Percentiles rank a stretch among this genome's conserved stretches.
phyloP scores from a whole-genome alignment of 1,140 invertebrate species.

The Neodiprion pinetum region DNA sequence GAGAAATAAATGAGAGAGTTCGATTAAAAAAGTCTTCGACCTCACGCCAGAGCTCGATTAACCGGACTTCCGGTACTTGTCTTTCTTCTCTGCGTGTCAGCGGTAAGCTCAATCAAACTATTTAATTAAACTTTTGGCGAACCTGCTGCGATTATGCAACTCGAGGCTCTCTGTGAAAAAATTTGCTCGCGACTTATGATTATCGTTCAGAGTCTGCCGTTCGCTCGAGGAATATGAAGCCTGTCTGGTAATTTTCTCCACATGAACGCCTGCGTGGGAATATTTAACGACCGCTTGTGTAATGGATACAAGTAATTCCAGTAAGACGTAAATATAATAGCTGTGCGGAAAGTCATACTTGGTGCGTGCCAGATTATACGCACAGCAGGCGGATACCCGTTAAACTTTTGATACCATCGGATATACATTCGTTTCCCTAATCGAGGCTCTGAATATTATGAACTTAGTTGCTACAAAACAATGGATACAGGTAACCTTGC shows the following conservation, averaged over 20 bases:
- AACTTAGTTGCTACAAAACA: not conserved
- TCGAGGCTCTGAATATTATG: not conserved
- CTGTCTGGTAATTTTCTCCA: no score
- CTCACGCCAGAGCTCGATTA: not conserved
- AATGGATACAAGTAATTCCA: no score
- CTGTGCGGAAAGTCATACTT: not conserved
- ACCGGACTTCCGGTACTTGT: not conserved
- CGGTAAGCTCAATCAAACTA: not conserved
- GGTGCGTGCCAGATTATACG: not conserved
- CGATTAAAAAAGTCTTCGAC: no score
- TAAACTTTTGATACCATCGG: constrained; percentile 1
- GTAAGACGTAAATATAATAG: no score
- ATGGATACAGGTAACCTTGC: not conserved
- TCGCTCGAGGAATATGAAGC: no score
- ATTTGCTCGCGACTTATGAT: no score
- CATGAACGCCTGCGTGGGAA: no score
- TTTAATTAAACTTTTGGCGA: not conserved
- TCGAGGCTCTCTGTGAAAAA: no score
- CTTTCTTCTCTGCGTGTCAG: not conserved
- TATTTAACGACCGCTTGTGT: no score
- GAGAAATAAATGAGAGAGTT: no score
- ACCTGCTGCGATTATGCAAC: not conserved
- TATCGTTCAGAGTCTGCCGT: no score
- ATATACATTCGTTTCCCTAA: not conserved
- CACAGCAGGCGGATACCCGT: not conserved